Percentiles rank a stretch among this genome's conserved stretches.
These are phyloP conservation scores for Bicyclus anynana DNA, from an alignment of 1,140 invertebrate genomes.

Conservation along the genomic window DNA sequence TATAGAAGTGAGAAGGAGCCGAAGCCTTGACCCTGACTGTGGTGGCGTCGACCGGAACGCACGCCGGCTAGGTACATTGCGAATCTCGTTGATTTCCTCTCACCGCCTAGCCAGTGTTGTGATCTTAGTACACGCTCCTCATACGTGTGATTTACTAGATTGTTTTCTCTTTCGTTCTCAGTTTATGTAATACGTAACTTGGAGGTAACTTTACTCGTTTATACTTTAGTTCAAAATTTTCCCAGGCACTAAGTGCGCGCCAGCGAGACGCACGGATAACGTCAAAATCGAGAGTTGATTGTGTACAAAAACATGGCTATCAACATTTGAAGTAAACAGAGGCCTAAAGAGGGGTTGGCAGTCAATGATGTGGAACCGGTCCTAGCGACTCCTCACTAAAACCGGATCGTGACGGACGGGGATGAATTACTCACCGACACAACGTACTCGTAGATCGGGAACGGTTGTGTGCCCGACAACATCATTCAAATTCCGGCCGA, in stretches of 20 bases:
- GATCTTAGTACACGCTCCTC: slow-evolving; percentile 59
- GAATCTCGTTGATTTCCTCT: slow-evolving; percentile 59
- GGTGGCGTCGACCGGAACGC: slow-evolving; percentile 75
- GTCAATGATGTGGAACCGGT: slow-evolving; percentile 73
- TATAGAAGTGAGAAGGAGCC: slow-evolving; percentile 63
- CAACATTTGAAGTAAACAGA: slow-evolving; percentile 51
- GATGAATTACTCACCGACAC: slow-evolving; percentile 55
- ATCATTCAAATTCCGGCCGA: slow-evolving; percentile 28
- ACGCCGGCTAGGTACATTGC: slow-evolving; percentile 55
- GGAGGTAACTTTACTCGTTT: too few relatives aligned
- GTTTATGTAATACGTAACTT: background rate
- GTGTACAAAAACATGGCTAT: slow-evolving; percentile 46
- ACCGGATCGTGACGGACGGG: slow-evolving; percentile 63
- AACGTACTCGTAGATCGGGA: slow-evolving; percentile 10
- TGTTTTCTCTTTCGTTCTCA: slow-evolving; percentile 54
- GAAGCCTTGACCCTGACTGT: slow-evolving; percentile 73
- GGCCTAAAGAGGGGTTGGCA: slow-evolving; percentile 51
- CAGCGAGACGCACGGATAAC: slow-evolving; percentile 16
- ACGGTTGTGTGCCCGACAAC: slow-evolving; percentile 24
- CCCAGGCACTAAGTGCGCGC: slow-evolving; percentile 2
- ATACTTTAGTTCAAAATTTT: too few relatives aligned
- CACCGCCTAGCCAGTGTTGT: slow-evolving; percentile 51
- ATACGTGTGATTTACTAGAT: slow-evolving; percentile 52
- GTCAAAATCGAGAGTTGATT: slow-evolving; percentile 63
- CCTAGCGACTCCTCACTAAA: slow-evolving; percentile 50